Evolutionary conservation across 2,797 vertebrate species (phyloP).

Genomic region (Eutrigla gurnardus): DNA sequence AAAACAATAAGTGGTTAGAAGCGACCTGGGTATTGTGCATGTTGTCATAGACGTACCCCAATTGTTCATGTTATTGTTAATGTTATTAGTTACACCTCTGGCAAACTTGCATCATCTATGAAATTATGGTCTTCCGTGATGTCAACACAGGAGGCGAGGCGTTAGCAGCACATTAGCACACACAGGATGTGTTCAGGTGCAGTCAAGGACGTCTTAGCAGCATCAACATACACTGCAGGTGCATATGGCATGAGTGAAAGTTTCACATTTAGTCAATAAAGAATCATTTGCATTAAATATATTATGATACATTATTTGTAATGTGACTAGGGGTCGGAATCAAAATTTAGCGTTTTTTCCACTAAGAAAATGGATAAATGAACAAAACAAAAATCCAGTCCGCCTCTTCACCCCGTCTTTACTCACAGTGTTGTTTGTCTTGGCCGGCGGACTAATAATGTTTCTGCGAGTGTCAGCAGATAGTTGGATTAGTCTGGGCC

Average conservation of each 20-base stretch:
- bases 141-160: not conserved
- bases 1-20: not conserved
- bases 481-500: constrained; percentile 79
- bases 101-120: not conserved
- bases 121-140: not conserved
- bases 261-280: not conserved
- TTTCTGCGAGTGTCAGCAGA: constrained; percentile 76
- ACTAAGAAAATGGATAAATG: not conserved
- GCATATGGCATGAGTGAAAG: not conserved
- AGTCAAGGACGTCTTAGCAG: not conserved
- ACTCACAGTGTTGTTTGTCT: constrained; percentile 37
- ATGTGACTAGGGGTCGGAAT: too few species aligned
- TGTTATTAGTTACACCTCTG: not conserved
- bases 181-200: not conserved
- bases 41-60: not conserved
- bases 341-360: too few species aligned
- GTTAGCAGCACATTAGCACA: not conserved
- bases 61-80: not conserved
- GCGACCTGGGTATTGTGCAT: not conserved
- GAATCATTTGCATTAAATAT: not conserved
- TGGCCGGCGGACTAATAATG: constrained; percentile 63
- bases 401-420: constrained; percentile 1
- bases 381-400: not conserved
- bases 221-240: not conserved
- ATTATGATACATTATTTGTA: not conserved